Evolutionary conservation across 2,797 vertebrate genomes (phyloP), one percentile per base, ranked within the genome.

Genomic region (Pelochelys cantorii): DNA sequence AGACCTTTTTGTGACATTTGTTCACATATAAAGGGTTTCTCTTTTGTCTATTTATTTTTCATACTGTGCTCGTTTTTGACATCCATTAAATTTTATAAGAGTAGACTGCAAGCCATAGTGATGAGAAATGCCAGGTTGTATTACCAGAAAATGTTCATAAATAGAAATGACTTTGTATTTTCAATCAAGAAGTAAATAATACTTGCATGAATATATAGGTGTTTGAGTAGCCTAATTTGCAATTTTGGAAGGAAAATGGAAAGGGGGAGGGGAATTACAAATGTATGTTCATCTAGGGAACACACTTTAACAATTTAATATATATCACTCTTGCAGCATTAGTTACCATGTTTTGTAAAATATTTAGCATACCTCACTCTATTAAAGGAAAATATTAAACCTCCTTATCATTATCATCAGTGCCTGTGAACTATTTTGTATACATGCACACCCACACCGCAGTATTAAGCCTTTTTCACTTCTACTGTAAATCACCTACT

Each of bases 21-120:
- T 95, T 97, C 92, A 94, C 86, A 90, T 62, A 86, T 14, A 90
- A 82, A 94, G 23, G 52, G 54, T 92, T 97, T 94, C 37, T 94
- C 92, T 86, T 95, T 96, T 97, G 89, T 95, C 90, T 96, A 62
- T 97, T 97, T 97, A 93, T 97, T 97, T 98, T 97, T 86, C 91
- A 95, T 95, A 94, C 83, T 86, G 74, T 95, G 95, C 85, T 97
- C 87, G 93, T 95, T 96, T 98, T 94, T 97, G 96, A 98, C 89
- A 95, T 96, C 92, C 95, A 97, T 98, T 98, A 97, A 89, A 93
- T 97, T 98, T 98, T 97, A 97, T 97, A 93, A 96, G 97, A 97
- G 90, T 93, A 95, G 96, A 98, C 96, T 97, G 92, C 88, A 96
- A 97, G 86, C 42, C 0, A 83, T 91, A 97, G 89, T 96, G 96